Evolutionary conservation across 2,113 vertebrate species (phyloP).

Genomic region (Seriola dumerili): DNA sequence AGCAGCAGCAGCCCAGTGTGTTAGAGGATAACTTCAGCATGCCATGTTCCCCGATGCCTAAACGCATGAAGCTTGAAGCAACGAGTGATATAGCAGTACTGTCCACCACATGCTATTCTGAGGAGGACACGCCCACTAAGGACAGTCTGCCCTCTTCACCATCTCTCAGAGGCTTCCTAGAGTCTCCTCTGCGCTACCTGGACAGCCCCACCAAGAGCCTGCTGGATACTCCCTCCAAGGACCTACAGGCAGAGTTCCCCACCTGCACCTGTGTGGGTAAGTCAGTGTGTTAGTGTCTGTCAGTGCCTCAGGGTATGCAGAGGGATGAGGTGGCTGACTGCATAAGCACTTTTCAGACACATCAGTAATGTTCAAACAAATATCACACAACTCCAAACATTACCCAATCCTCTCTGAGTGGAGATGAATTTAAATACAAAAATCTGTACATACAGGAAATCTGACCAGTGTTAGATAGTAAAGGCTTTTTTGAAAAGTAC

Average conservation of each 20-base stretch:
- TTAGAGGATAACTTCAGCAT: constrained; percentile 76
- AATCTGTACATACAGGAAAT: neutral
- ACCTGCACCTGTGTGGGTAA: constrained; percentile 95
- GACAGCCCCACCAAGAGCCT: constrained; percentile 95
- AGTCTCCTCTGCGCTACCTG: constrained; percentile 95
- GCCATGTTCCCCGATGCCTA: constrained; percentile 84
- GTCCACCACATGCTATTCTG: constrained; percentile 93
- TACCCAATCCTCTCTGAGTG: neutral
- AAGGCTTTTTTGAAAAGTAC: neutral
- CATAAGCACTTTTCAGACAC: constrained; percentile 5
- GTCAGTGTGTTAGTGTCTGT: constrained; percentile 62
- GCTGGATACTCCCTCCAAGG: constrained; percentile 93
- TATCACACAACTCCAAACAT: neutral
- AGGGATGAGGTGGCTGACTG: neutral
- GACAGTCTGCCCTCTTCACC: constrained; percentile 89
- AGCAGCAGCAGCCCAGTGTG: constrained; percentile 71
- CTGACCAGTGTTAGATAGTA: neutral
- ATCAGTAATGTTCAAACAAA: neutral
- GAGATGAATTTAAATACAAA: neutral
- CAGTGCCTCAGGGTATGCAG: neutral
- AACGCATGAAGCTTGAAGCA: constrained; percentile 95
- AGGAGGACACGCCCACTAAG: constrained; percentile 91
- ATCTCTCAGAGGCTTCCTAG: constrained; percentile 94
- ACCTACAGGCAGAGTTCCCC: constrained; percentile 92
- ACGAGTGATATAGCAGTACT: constrained; percentile 94